These are phyloP conservation scores for Dysmachus trigonus DNA, from an alignment of 2,888 invertebrate genomes.

Conservation along the genomic window DNA sequence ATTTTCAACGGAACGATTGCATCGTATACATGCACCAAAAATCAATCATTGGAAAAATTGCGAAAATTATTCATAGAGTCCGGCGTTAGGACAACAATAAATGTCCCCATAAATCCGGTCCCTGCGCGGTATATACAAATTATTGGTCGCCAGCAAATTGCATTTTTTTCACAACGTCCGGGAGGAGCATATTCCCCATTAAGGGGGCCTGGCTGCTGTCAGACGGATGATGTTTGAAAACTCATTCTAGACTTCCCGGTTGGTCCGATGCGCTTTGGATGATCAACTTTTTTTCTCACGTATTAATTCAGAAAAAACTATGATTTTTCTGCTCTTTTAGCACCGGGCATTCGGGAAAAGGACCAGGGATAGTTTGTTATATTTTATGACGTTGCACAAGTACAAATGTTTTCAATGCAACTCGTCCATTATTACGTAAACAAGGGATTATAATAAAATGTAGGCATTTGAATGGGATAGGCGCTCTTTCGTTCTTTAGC, in stretches of 20 bases:
- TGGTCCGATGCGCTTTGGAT: background rate
- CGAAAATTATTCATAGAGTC: constrained; percentile 26
- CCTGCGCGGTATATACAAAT: background rate
- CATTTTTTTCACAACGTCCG: background rate
- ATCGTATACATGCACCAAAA: background rate
- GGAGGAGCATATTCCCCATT: background rate
- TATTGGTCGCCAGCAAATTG: background rate
- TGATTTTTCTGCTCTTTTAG: background rate
- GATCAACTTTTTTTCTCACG: background rate
- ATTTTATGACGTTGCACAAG: background rate
- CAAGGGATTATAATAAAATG: background rate
- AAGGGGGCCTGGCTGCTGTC: background rate
- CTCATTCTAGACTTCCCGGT: background rate
- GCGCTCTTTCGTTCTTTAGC: background rate
- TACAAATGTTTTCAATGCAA: background rate
- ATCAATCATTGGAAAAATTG: constrained; percentile 1
- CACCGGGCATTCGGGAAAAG: background rate
- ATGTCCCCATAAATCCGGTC: constrained; percentile 24
- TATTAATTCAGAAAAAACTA: background rate
- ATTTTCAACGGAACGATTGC: constrained; percentile 1
- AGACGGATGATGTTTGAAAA: background rate
- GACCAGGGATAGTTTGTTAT: background rate
- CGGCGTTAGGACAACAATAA: background rate
- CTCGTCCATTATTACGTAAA: background rate
- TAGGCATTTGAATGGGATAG: background rate